phyloP scores from a whole-genome alignment of 2,797 vertebrate genomes.

The Gambusia yucatana region DNA sequence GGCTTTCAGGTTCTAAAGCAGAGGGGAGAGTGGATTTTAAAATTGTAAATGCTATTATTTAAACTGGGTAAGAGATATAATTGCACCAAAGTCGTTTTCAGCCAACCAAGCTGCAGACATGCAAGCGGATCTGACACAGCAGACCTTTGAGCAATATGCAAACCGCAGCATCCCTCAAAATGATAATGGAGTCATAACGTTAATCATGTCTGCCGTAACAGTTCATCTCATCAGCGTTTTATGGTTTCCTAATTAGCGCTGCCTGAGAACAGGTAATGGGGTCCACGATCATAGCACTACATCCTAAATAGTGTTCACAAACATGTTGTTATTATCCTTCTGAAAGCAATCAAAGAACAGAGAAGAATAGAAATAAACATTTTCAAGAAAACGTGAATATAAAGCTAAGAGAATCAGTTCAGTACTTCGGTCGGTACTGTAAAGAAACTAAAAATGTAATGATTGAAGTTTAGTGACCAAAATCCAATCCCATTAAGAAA shows the following conservation, averaged over 20 bases:
- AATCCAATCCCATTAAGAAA: not conserved
- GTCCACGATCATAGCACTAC: not conserved
- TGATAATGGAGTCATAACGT: slow-evolving; percentile 3
- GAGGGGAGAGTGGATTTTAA: not conserved
- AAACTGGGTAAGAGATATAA: not conserved
- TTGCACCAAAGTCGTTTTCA: not conserved
- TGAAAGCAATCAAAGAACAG: not conserved
- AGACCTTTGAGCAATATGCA: slow-evolving; percentile 2
- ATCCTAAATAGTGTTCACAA: not conserved
- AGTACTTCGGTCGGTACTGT: not conserved
- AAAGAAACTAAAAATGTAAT: not conserved
- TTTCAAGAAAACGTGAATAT: not conserved
- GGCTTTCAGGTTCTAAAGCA: slow-evolving; percentile 14
- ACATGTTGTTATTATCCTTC: not conserved
- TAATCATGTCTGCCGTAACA: slow-evolving; percentile 1
- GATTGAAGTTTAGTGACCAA: not conserved
- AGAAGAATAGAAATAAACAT: not conserved
- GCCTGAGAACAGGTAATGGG: slow-evolving; percentile 6
- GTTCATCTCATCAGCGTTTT: slow-evolving; percentile 1
- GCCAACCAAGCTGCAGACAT: not conserved
- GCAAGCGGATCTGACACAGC: too few relatives aligned
- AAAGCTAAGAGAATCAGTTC: not conserved
- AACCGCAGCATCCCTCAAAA: slow-evolving; percentile 2
- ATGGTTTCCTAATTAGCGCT: slow-evolving; percentile 5
- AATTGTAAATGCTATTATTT: not conserved